phyloP scores from a whole-genome alignment of 2,797 vertebrate genomes.

The Cephalopachus bancanus region DNA sequence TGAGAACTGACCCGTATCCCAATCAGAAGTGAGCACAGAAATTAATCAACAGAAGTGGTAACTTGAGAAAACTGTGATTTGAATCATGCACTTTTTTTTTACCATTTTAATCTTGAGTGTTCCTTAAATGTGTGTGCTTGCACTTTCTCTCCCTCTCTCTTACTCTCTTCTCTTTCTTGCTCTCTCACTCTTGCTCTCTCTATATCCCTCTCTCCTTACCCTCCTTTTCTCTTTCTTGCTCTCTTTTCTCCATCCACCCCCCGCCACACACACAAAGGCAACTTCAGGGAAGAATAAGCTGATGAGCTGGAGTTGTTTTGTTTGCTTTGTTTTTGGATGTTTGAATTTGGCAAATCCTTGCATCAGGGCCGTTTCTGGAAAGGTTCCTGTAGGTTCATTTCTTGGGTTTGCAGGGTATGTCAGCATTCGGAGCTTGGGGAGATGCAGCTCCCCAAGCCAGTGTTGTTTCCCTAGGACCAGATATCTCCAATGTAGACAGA shows the following conservation, averaged over 20 bases:
- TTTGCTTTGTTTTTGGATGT: background rate
- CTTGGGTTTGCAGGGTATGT: background rate
- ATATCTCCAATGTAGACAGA: background rate
- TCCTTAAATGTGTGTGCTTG: background rate
- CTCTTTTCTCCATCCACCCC: background rate
- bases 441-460: background rate
- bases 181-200: background rate
- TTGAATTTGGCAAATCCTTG: background rate
- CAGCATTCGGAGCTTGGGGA: background rate
- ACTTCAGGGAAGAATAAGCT: slow-evolving; percentile 59
- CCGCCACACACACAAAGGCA: background rate
- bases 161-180: accelerated
- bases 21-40: background rate
- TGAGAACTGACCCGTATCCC: slow-evolving; percentile 1
- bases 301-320: background rate
- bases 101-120: background rate
- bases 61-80: slow-evolving; percentile 54
- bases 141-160: background rate
- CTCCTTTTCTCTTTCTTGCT: background rate
- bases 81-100: background rate
- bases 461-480: background rate
- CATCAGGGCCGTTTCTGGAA: background rate
- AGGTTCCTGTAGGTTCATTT: background rate
- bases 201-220: background rate
- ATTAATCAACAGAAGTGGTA: slow-evolving; percentile 16